Evolutionary conservation across 2,113 vertebrate species (phyloP).

Genomic region (Cervus canadensis): DNA sequence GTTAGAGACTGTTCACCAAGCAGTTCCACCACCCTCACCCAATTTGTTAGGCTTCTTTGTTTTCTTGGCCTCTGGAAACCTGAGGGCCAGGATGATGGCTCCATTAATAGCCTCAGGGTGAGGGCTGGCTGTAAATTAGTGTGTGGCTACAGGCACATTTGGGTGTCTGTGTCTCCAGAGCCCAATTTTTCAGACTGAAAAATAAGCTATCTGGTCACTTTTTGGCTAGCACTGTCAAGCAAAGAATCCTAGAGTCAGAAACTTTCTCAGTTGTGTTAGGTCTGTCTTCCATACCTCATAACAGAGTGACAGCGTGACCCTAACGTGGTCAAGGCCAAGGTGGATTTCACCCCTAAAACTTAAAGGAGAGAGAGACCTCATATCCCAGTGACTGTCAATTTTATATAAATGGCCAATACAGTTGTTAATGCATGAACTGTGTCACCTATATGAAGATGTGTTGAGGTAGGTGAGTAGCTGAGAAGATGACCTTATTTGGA

Average conservation of each 20-base stretch:
- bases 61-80: background rate
- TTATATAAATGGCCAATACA: background rate
- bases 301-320: background rate
- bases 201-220: background rate
- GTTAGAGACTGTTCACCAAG: background rate
- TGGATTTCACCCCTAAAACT: background rate
- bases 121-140: background rate
- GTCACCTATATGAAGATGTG: background rate
- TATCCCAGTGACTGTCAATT: background rate
- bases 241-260: background rate
- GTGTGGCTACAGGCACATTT: background rate
- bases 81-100: background rate
- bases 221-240: background rate
- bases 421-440: background rate
- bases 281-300: background rate
- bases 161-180: background rate
- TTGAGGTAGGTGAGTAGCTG: background rate
- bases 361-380: background rate
- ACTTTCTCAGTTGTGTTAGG: background rate
- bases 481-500: background rate
- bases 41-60: background rate
- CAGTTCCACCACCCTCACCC: background rate
- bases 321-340: no score
- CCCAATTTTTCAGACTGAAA: background rate
- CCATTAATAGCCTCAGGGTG: background rate